Evolutionary conservation across 2,113 vertebrate genomes (phyloP).

Genomic region (Scomber colias): DNA sequence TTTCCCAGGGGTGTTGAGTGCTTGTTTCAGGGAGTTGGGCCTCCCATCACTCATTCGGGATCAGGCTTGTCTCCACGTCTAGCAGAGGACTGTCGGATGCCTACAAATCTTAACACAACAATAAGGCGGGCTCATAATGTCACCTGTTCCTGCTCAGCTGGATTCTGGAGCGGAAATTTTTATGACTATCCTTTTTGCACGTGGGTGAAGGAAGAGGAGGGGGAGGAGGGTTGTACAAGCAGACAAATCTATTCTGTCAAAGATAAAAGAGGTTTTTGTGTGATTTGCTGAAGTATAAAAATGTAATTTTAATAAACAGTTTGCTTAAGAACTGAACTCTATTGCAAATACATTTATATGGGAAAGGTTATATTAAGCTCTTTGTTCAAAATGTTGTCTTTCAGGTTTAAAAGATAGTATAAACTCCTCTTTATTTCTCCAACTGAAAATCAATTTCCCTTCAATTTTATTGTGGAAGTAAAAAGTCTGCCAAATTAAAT

Average conservation of each 20-base stretch:
- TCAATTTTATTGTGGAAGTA: no score
- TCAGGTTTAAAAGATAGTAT: no score
- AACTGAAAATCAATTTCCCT: no score
- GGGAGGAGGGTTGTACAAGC: not conserved
- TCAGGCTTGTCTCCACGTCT: slow-evolving; percentile 17
- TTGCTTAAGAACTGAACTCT: not conserved
- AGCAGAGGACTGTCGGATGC: slow-evolving; percentile 34
- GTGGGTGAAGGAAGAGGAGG: not conserved
- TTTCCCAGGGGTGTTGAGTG: slow-evolving; percentile 76
- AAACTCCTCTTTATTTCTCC: no score
- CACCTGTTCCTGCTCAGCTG: slow-evolving; percentile 10
- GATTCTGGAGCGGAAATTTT: slow-evolving; percentile 38
- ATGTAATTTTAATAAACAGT: no score
- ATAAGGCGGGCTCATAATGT: slow-evolving; percentile 3
- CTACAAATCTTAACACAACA: slow-evolving; percentile 49
- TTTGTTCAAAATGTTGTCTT: no score
- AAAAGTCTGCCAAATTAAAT: no score
- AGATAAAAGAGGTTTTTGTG: not conserved
- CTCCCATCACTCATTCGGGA: slow-evolving; percentile 63
- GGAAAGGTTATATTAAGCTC: no score
- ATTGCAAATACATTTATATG: not conserved
- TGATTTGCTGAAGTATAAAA: not conserved
- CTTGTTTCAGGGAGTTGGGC: slow-evolving; percentile 60
- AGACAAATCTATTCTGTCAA: not conserved
- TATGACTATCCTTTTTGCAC: not conserved